Conservation (phyloP, 2,113 vertebrate genomes). For the Noctilio leporinus region DNA sequence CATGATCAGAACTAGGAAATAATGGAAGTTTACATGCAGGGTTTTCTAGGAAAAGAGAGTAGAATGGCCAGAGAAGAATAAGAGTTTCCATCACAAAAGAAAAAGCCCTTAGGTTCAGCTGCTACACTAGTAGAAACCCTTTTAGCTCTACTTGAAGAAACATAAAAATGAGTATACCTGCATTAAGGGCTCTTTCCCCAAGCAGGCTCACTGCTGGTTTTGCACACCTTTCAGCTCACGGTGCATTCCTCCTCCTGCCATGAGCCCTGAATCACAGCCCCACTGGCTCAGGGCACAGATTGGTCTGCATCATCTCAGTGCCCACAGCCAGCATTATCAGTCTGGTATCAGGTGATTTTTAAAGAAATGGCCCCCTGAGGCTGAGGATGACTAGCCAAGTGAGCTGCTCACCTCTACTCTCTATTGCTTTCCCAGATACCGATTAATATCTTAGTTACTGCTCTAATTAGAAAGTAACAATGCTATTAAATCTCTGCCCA, state of each 20-base stretch:
- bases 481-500: neutral
- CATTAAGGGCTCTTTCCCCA: neutral
- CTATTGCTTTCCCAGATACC: neutral
- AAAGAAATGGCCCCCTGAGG: neutral
- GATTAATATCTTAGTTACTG: slow-evolving; percentile 17
- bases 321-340: neutral
- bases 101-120: neutral
- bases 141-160: neutral
- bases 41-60: neutral
- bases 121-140: neutral
- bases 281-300: neutral
- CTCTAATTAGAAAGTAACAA: neutral
- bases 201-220: neutral
- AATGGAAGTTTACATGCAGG: neutral
- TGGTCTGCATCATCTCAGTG: neutral
- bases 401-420: neutral
- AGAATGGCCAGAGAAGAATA: neutral
- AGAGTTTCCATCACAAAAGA: neutral
- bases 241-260: neutral
- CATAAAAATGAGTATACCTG: neutral
- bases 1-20: neutral
- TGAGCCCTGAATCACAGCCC: neutral
- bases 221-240: neutral
- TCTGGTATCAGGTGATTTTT: neutral
- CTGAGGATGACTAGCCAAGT: neutral